Evolutionary conservation across 2,888 invertebrate species (phyloP).

Genomic region (Tenthredo amoena): DNA sequence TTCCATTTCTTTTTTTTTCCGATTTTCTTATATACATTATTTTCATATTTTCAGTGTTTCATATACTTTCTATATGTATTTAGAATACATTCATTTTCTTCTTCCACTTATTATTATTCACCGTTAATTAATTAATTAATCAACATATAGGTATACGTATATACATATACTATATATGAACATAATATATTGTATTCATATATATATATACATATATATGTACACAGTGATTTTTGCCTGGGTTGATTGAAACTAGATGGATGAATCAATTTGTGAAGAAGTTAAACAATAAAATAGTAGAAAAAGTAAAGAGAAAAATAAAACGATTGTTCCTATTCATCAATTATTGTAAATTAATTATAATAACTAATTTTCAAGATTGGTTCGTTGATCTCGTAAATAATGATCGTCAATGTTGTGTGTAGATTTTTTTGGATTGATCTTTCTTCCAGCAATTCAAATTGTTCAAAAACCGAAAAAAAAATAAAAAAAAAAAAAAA

Average conservation of each 20-base stretch:
- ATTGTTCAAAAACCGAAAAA: slow-evolving; percentile 44
- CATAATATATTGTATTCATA: background rate
- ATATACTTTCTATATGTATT: slow-evolving; percentile 38
- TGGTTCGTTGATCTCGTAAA: background rate
- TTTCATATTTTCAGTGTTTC: slow-evolving; percentile 47
- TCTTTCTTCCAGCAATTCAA: slow-evolving; percentile 53
- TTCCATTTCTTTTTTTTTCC: background rate
- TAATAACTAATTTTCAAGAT: background rate
- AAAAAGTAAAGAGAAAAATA: background rate
- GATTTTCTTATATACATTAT: slow-evolving; percentile 2
- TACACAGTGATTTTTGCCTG: background rate
- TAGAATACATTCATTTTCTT: slow-evolving; percentile 54
- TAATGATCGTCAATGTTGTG: slow-evolving; percentile 59
- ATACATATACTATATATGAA: background rate
- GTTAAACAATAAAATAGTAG: background rate
- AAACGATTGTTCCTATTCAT: background rate
- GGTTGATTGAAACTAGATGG: background rate
- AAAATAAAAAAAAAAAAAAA: slow-evolving; percentile 54
- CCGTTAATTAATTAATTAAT: background rate
- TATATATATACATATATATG: background rate
- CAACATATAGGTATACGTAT: background rate
- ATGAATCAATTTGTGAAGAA: background rate
- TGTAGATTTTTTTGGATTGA: slow-evolving; percentile 55
- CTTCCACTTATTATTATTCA: slow-evolving; percentile 18
- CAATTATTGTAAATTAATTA: background rate